phyloP scores from a whole-genome alignment of 2,888 invertebrate species.

The Eledona agricola region DNA sequence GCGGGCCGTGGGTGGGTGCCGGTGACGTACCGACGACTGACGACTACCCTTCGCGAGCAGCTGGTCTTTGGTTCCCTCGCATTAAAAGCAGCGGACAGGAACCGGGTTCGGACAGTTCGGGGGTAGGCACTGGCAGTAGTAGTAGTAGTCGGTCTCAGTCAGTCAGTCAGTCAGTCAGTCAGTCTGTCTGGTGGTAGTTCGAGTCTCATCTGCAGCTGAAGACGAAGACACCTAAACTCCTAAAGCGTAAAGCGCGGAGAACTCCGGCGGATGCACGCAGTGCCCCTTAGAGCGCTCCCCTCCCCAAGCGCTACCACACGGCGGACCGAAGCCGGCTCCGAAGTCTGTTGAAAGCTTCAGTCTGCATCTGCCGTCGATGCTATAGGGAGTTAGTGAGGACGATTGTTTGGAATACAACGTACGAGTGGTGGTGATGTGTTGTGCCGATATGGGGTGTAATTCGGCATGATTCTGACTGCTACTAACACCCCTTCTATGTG shows the following conservation, averaged over 20 bases:
- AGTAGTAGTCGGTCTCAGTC: conserved; percentile 1
- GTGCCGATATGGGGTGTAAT: conserved; percentile 52
- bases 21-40: conserved; percentile 30
- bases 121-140: conserved; percentile 53
- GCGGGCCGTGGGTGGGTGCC: conserved; percentile 8
- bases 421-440: conserved; percentile 41
- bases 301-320: conserved; percentile 59
- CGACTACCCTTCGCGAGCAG: conserved; percentile 44
- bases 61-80: conserved; percentile 57
- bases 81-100: conserved; percentile 59
- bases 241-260: conserved; percentile 41
- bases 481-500: conserved; percentile 49
- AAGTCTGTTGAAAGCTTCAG: conserved; percentile 47
- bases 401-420: conserved; percentile 6
- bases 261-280: conserved; percentile 56
- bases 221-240: conserved; percentile 9
- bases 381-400: conserved; percentile 23
- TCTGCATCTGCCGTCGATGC: conserved; percentile 53
- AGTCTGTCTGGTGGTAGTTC: not conserved
- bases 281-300: conserved; percentile 61
- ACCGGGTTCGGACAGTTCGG: conserved; percentile 59
- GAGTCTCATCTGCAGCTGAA: too few relatives aligned
- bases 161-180: not conserved
- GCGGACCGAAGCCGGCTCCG: conserved; percentile 48
- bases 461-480: conserved; percentile 42